These are phyloP conservation scores for Picus viridis DNA, from an alignment of 2,797 vertebrate genomes.

Conservation along the genomic window DNA sequence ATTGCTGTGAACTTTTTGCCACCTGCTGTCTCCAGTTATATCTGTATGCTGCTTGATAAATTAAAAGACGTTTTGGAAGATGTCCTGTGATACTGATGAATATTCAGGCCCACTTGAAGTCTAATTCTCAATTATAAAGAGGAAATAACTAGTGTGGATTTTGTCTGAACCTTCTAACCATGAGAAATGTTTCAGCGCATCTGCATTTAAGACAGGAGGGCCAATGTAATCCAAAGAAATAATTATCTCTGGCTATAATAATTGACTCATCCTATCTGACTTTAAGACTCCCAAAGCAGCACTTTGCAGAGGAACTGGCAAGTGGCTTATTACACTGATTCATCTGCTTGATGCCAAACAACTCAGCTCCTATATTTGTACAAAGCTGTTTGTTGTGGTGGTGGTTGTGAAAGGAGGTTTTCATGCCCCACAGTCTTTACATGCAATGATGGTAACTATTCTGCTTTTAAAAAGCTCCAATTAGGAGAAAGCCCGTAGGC, in stretches of 20 bases:
- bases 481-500: not conserved
- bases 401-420: not conserved
- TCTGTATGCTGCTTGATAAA: not conserved
- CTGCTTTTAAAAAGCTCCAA: not conserved
- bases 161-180: not conserved
- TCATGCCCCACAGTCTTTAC: not conserved
- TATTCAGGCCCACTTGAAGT: slow-evolving; percentile 18
- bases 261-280: not conserved
- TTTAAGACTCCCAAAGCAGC: not conserved
- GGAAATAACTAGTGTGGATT: not conserved
- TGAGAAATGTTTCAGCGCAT: not conserved
- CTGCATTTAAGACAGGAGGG: not conserved
- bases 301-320: not conserved
- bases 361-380: not conserved
- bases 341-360: not conserved
- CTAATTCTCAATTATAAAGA: not conserved
- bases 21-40: not conserved
- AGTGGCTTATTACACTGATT: not conserved
- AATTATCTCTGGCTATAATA: not conserved
- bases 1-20: not conserved
- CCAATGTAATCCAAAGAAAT: not conserved
- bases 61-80: slow-evolving; percentile 4
- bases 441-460: not conserved
- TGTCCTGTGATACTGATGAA: not conserved
- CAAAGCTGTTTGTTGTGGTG: not conserved